A percentile compares a stretch with the other conserved stretches of the same genome.
These are phyloP conservation scores for Phyllostomus discolor DNA, from an alignment of 2,113 vertebrate species.

Conservation along the genomic window DNA sequence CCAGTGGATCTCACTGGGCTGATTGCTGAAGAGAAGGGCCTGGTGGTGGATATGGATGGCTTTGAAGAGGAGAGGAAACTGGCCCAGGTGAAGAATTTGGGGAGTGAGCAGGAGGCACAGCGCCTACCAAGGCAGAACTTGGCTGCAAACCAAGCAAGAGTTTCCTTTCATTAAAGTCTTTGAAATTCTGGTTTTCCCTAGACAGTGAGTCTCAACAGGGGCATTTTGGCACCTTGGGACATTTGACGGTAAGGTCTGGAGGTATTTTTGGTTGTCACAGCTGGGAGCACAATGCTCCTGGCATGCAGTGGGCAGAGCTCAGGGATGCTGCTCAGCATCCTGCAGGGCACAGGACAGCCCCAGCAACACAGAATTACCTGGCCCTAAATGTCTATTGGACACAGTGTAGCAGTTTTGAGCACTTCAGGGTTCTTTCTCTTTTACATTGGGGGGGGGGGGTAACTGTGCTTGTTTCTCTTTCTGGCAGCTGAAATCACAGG, in stretches of 20 bases:
- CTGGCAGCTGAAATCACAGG: conserved; percentile 93
- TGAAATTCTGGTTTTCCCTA: background rate
- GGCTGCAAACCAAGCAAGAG: background rate
- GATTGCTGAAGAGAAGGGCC: conserved; percentile 96
- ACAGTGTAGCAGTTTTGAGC: background rate
- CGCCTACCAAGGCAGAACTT: background rate
- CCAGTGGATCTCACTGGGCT: conserved; percentile 95
- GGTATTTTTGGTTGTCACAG: background rate
- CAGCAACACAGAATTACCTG: background rate
- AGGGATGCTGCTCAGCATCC: background rate
- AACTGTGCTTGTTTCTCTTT: background rate
- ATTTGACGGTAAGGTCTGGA: background rate
- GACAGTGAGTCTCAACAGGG: background rate
- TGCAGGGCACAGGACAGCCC: background rate
- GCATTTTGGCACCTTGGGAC: background rate
- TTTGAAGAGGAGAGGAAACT: conserved; percentile 96
- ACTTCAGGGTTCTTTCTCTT: background rate
- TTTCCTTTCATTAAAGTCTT: background rate
- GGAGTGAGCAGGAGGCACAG: background rate
- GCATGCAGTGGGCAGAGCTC: background rate
- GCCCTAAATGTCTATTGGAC: background rate
- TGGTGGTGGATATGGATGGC: conserved; percentile 88
- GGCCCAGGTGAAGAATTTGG: conserved; percentile 86
- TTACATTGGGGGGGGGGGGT: background rate
- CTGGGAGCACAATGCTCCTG: background rate